Base-by-base conservation (phyloP, 2,113 vertebrate species). In the Mugil cephalus region DNA sequence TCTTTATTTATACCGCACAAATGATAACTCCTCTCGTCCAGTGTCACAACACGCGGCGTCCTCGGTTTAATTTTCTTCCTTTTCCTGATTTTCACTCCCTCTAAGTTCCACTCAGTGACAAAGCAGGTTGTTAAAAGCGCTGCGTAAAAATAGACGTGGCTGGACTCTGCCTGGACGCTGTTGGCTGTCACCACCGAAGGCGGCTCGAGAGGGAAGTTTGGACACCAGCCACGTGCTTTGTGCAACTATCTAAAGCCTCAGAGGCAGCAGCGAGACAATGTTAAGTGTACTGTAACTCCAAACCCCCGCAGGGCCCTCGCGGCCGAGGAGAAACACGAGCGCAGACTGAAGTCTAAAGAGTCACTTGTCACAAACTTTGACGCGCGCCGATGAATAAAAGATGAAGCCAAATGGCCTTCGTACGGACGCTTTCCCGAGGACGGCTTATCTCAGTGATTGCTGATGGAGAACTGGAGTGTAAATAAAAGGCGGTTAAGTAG, bases 131-230 rank as follows among this genome's bases (percentile, higher is more conserved):
- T 79, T 84, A 60, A 85, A 86, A 86, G 74, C 79, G 65, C 62
- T 79, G 5, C 5, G 86, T 78, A 79, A 63, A 85, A 85, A 83
- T 84, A 87, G 56, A 78, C 51, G 30, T 74, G 61, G 67, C 53
- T 63, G 1, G 50, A 61, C 46, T 72, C 65, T 30, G 56, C 43
- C 1, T 56, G 58, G 72, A 68, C 74, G 13, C 65, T 43, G 67
- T 39, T 15, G 67, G 80, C 77, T 76, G 82, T 83, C 77, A 58
- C 59, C 56, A 56, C 8, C 5, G 0, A 74, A 52, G 45, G 79
- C 64, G 17, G 56, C 59, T 5, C 5, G 36, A 69, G 40, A 73
- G 59, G 3, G 19, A 68, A 51, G 79, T 77, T 54, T 80, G 74
- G 48, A 83, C 74, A 69, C 19, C 58, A 70, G 69, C 74, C 62